phyloP scores from a whole-genome alignment of 2,888 invertebrate species.

The Horisme vitalbata region DNA sequence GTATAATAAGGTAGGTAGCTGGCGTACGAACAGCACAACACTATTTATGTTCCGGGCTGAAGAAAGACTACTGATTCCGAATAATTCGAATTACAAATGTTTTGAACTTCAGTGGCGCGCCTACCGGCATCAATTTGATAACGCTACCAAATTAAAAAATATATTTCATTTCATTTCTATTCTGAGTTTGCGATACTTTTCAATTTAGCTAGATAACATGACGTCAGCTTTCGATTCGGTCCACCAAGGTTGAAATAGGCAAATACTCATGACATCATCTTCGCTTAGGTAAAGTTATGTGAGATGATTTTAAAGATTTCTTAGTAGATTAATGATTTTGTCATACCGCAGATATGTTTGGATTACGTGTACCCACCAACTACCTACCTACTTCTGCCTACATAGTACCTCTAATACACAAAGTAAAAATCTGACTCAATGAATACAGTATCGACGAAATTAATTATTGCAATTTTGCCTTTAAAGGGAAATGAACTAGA shows the following conservation, averaged over 20 bases:
- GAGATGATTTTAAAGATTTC: neutral
- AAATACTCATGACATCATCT: slow-evolving; percentile 13
- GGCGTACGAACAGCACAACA: neutral
- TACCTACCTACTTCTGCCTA: too few species aligned
- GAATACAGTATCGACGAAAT: too few species aligned
- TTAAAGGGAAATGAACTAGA: too few species aligned
- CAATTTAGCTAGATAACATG: slow-evolving; percentile 1
- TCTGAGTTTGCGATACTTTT: neutral
- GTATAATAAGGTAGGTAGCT: too few species aligned
- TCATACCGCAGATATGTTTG: neutral
- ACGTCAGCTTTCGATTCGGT: slow-evolving; percentile 7
- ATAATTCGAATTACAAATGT: slow-evolving; percentile 40
- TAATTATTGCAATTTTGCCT: too few species aligned
- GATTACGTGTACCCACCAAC: neutral
- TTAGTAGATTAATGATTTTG: neutral
- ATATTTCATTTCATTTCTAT: neutral
- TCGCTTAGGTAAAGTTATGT: neutral
- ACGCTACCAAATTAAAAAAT: slow-evolving; percentile 27
- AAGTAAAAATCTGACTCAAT: too few species aligned
- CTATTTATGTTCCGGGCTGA: slow-evolving; percentile 9
- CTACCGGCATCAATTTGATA: slow-evolving; percentile 44
- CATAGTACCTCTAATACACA: too few species aligned
- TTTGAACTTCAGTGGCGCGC: slow-evolving; percentile 28
- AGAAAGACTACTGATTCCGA: slow-evolving; percentile 29
- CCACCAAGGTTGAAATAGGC: slow-evolving; percentile 11